Percentiles rank a stretch among this genome's conserved stretches.
Conservation (phyloP, 2,888 invertebrate genomes). For the Idaea biselata region DNA sequence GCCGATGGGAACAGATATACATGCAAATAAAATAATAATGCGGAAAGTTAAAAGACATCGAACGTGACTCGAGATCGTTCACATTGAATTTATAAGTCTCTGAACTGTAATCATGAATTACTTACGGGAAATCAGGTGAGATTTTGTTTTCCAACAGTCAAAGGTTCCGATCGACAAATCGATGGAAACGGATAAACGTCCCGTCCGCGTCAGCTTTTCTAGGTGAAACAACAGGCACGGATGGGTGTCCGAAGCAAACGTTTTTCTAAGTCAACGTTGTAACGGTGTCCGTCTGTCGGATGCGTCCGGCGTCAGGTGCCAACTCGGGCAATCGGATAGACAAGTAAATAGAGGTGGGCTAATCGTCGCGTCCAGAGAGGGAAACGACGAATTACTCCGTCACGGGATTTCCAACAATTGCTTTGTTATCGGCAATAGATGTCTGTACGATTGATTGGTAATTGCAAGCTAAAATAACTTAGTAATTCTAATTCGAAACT, state of each 20-base stretch:
- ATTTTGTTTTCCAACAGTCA: constrained; percentile 47
- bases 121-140: constrained; percentile 36
- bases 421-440: constrained; percentile 68
- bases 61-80: constrained; percentile 30
- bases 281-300: constrained; percentile 75
- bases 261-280: constrained; percentile 77
- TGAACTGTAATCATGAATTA: neutral
- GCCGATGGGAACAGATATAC: constrained; percentile 52
- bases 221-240: constrained; percentile 42
- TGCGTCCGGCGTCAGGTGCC: constrained; percentile 76
- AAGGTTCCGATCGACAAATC: constrained; percentile 40
- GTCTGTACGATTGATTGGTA: constrained; percentile 38
- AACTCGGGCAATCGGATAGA: constrained; percentile 66
- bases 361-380: constrained; percentile 76
- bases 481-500: constrained; percentile 19
- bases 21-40: constrained; percentile 25
- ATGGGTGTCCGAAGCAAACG: constrained; percentile 65
- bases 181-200: constrained; percentile 45
- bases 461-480: constrained; percentile 5
- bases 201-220: constrained; percentile 49
- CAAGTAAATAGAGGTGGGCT: constrained; percentile 77
- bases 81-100: neutral
- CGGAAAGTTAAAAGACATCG: constrained; percentile 12
- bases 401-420: constrained; percentile 71
- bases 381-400: constrained; percentile 78